Percentiles rank a stretch among this genome's conserved stretches.
Evolutionary conservation across 1,140 invertebrate species (phyloP).

Genomic region (Antheraea pernyi): DNA sequence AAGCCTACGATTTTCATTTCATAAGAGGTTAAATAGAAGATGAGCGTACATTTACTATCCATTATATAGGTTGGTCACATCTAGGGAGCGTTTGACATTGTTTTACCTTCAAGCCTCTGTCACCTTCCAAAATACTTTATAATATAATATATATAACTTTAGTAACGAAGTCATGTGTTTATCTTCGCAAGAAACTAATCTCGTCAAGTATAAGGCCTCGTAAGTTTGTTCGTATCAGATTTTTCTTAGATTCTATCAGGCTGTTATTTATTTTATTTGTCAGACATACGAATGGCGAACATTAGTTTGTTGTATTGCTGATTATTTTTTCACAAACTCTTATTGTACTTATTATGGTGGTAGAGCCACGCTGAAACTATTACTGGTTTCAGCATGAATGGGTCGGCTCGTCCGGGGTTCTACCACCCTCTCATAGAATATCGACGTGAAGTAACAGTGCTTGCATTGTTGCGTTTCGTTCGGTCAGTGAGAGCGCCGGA

Average conservation of each 20-base stretch:
- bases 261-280: not conserved
- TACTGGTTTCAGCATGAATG: too few relatives aligned
- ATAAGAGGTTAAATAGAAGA: too few relatives aligned
- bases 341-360: too few relatives aligned
- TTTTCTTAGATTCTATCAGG: slow-evolving; percentile 8
- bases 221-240: slow-evolving; percentile 27
- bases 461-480: too few relatives aligned
- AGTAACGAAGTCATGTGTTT: slow-evolving; percentile 25
- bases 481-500: too few relatives aligned
- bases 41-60: not conserved
- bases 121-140: slow-evolving; percentile 38
- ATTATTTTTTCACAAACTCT: not conserved
- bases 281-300: not conserved
- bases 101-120: slow-evolving; percentile 5
- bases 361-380: too few relatives aligned
- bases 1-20: too few relatives aligned
- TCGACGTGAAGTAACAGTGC: too few relatives aligned
- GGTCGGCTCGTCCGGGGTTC: too few relatives aligned
- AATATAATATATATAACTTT: slow-evolving; percentile 44
- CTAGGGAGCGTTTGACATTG: slow-evolving; percentile 6
- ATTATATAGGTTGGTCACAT: not conserved
- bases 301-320: not conserved
- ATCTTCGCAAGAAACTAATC: slow-evolving; percentile 35
- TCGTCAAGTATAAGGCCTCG: slow-evolving; percentile 30
- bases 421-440: too few relatives aligned